Base-by-base conservation (phyloP, 2,797 vertebrate species). In the Sebastes minor region DNA sequence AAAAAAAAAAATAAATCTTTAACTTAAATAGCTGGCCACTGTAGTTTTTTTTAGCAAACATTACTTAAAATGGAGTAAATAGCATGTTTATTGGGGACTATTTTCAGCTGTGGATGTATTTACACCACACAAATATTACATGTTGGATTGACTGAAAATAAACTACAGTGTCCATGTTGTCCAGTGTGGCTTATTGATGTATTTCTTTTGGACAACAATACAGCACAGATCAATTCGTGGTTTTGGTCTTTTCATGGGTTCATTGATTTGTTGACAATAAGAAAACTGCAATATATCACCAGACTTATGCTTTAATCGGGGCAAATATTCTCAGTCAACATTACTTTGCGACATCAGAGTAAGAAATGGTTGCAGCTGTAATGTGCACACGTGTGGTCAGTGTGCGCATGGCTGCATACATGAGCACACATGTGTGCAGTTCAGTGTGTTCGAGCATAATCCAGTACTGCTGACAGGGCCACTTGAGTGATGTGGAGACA, bases 401-500 rank as follows among this genome's bases (percentile, higher is more conserved):
- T 57, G 42, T 69, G 46, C 13, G 20, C 71, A 80, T 72, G 85
- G 33, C 46, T 80, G 80, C 84, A 77, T 63, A 61, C 28, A 70
- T 42, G 42, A 82, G 76, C 28, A 13, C 68, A 69, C 71, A 80
- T 65, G 80, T 86, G 83, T 72, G 74, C 65, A 8, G 52, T 53
- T 75, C 46, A 60, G 81, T 70, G 85, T 75, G 73, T 70, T 77
- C 35, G 56, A 81, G 85, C 78, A 86, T 90, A 82, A 85, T 84
- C 88, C 84, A 81, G 74, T 3, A 9, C 76, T 82, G 88, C 91
- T 90, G 91, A 89, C 87, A 71, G 83, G 27, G 71, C 56, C 72
- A 67, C 66, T 74, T 74, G 83, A 91, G 71, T 63, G 76, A 89
- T 84, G 87, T 78, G 73, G 57, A 66, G 77, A 88, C 69, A 81